A percentile compares a stretch with the other conserved stretches of the same genome.
These are phyloP conservation scores for Neomorphus geoffroyi DNA, from an alignment of 2,797 vertebrate species.

Conservation along the genomic window DNA sequence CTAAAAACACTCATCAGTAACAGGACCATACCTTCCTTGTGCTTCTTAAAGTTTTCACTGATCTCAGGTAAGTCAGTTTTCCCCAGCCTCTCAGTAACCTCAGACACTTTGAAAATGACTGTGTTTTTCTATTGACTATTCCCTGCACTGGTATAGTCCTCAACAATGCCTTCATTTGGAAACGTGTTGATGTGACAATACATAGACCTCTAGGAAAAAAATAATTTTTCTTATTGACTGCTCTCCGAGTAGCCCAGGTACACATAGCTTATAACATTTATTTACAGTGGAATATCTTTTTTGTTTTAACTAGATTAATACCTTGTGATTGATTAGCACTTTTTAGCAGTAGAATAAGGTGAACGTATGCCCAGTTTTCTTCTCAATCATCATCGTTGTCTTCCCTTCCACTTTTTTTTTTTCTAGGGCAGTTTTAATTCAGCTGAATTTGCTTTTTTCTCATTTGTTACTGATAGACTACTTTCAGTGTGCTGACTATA, in stretches of 20 bases:
- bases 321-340: constrained; percentile 14
- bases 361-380: constrained; percentile 35
- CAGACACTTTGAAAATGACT: neutral
- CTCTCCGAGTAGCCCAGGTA: neutral
- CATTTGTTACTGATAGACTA: constrained; percentile 65
- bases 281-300: neutral
- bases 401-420: neutral
- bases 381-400: constrained; percentile 6
- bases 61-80: neutral
- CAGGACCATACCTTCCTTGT: neutral
- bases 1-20: neutral
- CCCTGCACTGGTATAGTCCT: neutral
- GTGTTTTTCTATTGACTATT: neutral
- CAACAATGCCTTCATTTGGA: neutral
- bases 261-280: neutral
- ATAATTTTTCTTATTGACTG: neutral
- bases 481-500: constrained; percentile 68
- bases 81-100: neutral
- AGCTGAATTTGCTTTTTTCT: constrained; percentile 69
- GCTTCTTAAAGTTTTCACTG: neutral
- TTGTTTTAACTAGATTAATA: constrained; percentile 25
- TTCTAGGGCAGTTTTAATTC: constrained; percentile 67
- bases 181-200: neutral
- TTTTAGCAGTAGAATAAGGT: constrained; percentile 44
- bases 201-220: neutral